phyloP scores from a whole-genome alignment of 1,140 invertebrate species.

The Centruroides sculpturatus region DNA sequence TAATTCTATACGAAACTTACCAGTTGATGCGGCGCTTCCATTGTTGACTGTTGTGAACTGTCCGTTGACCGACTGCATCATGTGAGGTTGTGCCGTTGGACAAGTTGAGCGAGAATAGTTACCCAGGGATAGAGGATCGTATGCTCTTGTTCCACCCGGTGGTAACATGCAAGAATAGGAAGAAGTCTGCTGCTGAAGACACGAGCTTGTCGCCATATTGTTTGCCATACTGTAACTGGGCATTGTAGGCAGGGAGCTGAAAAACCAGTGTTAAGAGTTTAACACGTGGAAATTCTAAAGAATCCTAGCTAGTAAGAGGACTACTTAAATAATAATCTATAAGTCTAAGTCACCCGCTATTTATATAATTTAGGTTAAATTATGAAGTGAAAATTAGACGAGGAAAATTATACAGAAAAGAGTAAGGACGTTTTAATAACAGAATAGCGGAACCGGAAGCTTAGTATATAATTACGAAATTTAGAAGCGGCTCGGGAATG shows the following conservation, averaged over 20 bases:
- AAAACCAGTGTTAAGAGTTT: not conserved
- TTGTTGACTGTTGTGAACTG: constrained; percentile 19
- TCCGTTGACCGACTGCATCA: constrained; percentile 21
- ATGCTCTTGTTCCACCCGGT: constrained; percentile 23
- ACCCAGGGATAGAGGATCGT: constrained; percentile 32
- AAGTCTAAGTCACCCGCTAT: too few relatives aligned
- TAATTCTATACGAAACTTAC: constrained; percentile 9
- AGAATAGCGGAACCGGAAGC: too few relatives aligned
- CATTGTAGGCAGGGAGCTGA: constrained; percentile 18
- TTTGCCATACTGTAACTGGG: constrained; percentile 28
- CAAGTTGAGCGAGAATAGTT: constrained; percentile 31
- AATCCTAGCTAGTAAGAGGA: too few relatives aligned
- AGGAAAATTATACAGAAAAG: too few relatives aligned
- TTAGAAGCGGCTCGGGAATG: too few relatives aligned
- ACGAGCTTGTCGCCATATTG: constrained; percentile 31
- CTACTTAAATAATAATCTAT: too few relatives aligned
- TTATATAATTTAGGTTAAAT: too few relatives aligned
- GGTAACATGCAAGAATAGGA: constrained; percentile 34
- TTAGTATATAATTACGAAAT: too few relatives aligned
- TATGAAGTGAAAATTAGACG: too few relatives aligned
- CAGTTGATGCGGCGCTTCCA: constrained; percentile 27
- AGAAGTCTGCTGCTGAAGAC: constrained; percentile 29
- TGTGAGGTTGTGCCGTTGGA: constrained; percentile 25
- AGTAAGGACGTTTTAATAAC: too few relatives aligned
- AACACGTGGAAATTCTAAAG: too few relatives aligned